Evolutionary conservation across 2,113 vertebrate species (phyloP).

Genomic region (Tichodroma muraria): DNA sequence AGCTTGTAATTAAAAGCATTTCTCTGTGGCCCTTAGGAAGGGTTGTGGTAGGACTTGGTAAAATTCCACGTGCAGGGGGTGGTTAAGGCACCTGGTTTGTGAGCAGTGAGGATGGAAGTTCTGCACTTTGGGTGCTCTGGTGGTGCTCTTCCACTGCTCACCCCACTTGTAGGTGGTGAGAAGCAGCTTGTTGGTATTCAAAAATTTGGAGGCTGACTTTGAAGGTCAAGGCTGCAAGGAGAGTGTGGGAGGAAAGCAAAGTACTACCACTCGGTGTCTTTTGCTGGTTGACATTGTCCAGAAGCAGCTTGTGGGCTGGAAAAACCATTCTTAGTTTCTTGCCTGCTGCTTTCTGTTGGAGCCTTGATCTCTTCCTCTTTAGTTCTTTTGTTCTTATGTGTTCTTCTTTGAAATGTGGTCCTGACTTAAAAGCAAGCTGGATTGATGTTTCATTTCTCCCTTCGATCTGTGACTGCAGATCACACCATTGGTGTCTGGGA

Average conservation of each 20-base stretch:
- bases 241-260: not conserved
- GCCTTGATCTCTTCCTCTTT: not conserved
- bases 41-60: not conserved
- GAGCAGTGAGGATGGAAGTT: not conserved
- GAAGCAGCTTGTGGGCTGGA: not conserved
- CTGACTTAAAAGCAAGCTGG: not conserved
- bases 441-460: not conserved
- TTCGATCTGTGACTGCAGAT: not conserved
- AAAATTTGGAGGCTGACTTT: not conserved
- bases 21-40: not conserved
- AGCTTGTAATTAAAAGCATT: constrained; percentile 12
- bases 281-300: not conserved
- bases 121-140: not conserved
- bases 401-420: not conserved
- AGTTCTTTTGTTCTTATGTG: not conserved
- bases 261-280: not conserved
- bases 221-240: not conserved
- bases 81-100: not conserved
- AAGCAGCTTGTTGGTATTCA: not conserved
- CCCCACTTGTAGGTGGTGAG: not conserved
- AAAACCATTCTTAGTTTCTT: not conserved
- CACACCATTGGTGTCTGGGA: not conserved
- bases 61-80: accelerated
- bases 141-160: not conserved
- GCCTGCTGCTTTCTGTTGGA: not conserved